These are phyloP conservation scores for Borostomias antarcticus DNA, from an alignment of 2,797 vertebrate species.

Conservation along the genomic window DNA sequence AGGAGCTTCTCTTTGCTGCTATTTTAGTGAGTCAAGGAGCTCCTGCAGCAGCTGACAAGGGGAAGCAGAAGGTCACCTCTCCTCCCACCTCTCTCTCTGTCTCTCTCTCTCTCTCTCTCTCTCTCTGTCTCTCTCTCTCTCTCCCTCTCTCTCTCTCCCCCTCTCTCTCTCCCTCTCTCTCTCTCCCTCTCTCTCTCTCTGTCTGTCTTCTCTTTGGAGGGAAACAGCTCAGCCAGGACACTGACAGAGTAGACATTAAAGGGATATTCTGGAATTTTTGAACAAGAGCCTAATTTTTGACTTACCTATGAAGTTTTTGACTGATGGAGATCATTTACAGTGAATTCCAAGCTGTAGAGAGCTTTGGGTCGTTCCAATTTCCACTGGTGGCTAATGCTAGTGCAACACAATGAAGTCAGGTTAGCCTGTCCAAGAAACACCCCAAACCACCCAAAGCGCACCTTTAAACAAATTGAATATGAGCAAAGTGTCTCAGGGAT, in stretches of 20 bases:
- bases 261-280: neutral
- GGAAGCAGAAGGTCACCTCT: slow-evolving; percentile 29
- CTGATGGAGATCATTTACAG: too few species aligned
- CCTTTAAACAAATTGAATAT: too few species aligned
- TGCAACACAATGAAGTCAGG: too few species aligned
- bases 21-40: slow-evolving; percentile 49
- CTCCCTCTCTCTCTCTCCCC: neutral
- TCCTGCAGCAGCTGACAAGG: slow-evolving; percentile 62
- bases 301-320: too few species aligned
- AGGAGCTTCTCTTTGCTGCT: slow-evolving; percentile 44
- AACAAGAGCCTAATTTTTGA: too few species aligned
- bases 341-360: too few species aligned
- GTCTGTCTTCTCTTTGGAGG: slow-evolving; percentile 2
- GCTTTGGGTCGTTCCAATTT: too few species aligned
- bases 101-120: neutral
- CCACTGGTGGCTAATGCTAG: too few species aligned
- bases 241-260: neutral
- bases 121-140: neutral
- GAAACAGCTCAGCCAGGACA: slow-evolving; percentile 9
- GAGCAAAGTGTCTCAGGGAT: too few species aligned
- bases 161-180: neutral
- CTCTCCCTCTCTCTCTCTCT: neutral
- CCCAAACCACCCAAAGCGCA: too few species aligned
- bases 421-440: too few species aligned
- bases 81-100: neutral